A percentile compares a stretch with the other conserved stretches of the same genome.
phyloP scores from a whole-genome alignment of 2,888 invertebrate genomes.

The Leptopilina drosophilae region DNA sequence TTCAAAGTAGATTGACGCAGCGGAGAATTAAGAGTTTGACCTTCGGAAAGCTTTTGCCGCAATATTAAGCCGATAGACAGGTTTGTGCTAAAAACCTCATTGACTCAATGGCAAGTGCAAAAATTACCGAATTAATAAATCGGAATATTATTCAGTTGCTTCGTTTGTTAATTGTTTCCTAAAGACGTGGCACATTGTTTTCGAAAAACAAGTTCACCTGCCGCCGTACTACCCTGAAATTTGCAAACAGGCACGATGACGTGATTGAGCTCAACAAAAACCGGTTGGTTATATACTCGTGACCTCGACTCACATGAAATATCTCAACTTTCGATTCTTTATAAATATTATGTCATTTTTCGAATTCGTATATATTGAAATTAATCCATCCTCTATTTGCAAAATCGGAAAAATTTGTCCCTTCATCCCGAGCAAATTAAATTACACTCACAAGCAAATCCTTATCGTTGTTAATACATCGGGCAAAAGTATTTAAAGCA shows the following conservation, averaged over 20 bases:
- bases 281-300: conserved; percentile 67
- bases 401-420: too few species aligned
- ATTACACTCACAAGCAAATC: too few species aligned
- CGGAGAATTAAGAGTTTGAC: neutral
- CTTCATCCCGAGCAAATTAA: too few species aligned
- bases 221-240: conserved; percentile 58
- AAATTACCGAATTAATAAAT: neutral
- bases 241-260: conserved; percentile 65
- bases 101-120: too few species aligned
- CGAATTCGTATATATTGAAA: neutral
- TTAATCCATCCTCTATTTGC: neutral
- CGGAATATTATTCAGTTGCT: neutral
- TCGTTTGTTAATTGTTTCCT: neutral
- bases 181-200: neutral
- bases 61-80: too few species aligned
- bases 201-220: conserved; percentile 30
- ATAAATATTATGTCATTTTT: conserved; percentile 20
- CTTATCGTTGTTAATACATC: too few species aligned
- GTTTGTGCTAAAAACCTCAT: too few species aligned
- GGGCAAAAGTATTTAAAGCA: too few species aligned
- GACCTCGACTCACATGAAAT: conserved; percentile 63
- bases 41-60: too few species aligned
- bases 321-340: conserved; percentile 54
- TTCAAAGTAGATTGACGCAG: neutral
- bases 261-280: conserved; percentile 63